phyloP scores from a whole-genome alignment of 2,888 invertebrate species.

The Empis stercorea region DNA sequence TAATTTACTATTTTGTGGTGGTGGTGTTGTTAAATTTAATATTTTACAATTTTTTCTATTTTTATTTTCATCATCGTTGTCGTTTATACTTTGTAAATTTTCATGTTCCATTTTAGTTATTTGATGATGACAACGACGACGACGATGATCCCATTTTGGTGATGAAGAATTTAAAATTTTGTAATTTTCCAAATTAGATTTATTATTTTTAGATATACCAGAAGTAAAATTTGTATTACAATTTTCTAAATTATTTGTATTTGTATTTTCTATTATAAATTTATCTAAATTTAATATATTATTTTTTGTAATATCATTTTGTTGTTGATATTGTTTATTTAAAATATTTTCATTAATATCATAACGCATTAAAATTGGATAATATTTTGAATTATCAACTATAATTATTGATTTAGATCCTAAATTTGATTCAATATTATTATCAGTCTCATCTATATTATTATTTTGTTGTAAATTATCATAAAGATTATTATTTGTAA shows the following conservation, averaged over 20 bases:
- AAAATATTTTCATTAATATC: slow-evolving; percentile 9
- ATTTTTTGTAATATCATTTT: background rate
- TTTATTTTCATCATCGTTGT: background rate
- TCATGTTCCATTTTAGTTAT: background rate
- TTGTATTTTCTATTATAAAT: background rate
- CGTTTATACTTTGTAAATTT: background rate
- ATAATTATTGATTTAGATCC: slow-evolving; percentile 9
- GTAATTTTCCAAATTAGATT: background rate
- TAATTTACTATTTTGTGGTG: too few species aligned
- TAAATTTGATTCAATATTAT: background rate
- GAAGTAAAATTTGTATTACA: background rate
- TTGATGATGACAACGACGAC: too few species aligned
- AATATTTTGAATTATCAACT: slow-evolving; percentile 14
- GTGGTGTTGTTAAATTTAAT: too few species aligned
- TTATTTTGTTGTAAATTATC: too few species aligned
- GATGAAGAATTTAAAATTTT: background rate
- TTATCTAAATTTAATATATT: background rate
- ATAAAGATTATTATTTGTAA: too few species aligned
- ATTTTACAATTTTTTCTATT: too few species aligned
- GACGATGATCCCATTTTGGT: background rate
- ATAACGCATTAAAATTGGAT: slow-evolving; percentile 13
- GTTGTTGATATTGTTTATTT: background rate
- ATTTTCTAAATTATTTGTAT: too few species aligned
- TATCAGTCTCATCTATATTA: background rate
- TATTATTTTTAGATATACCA: background rate